Conservation (phyloP, 1,140 invertebrate species). For the Listronotus bonariensis region DNA sequence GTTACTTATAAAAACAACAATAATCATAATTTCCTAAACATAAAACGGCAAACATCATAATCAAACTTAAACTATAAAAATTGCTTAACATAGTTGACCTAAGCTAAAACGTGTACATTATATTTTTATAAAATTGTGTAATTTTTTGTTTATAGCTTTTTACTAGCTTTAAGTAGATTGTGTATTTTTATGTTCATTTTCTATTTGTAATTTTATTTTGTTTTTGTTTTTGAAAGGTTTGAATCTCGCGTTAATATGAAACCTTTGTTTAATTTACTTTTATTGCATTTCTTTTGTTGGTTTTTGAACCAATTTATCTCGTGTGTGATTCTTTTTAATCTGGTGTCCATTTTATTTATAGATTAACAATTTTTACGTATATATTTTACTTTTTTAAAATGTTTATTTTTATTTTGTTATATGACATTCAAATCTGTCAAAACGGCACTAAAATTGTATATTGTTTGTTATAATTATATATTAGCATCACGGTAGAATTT, state of each 20-base stretch:
- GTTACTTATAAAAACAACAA: too few relatives aligned
- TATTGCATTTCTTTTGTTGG: too few relatives aligned
- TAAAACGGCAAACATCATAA: constrained; percentile 6
- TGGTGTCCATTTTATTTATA: too few relatives aligned
- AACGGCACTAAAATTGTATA: constrained; percentile 2
- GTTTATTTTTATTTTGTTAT: not conserved
- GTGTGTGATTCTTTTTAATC: too few relatives aligned
- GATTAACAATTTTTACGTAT: not conserved
- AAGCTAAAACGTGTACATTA: constrained; percentile 48
- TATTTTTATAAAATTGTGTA: constrained; percentile 52
- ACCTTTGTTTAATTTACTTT: constrained; percentile 18
- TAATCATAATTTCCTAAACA: too few relatives aligned
- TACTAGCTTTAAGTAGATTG: constrained; percentile 4
- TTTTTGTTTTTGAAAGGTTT: constrained; percentile 15
- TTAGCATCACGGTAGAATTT: constrained; percentile 12
- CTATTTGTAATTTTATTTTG: constrained; percentile 18
- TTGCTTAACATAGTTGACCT: constrained; percentile 15
- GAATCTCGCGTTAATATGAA: not conserved
- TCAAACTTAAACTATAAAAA: constrained; percentile 7
- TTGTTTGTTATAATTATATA: constrained; percentile 7
- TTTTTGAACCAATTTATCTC: too few relatives aligned
- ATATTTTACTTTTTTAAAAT: constrained; percentile 10
- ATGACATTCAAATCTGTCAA: constrained; percentile 14
- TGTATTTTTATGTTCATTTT: constrained; percentile 18
- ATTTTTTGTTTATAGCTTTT: constrained; percentile 52